These are phyloP conservation scores for Epinephelus awoara DNA, from an alignment of 2,797 vertebrate genomes.

Conservation along the genomic window DNA sequence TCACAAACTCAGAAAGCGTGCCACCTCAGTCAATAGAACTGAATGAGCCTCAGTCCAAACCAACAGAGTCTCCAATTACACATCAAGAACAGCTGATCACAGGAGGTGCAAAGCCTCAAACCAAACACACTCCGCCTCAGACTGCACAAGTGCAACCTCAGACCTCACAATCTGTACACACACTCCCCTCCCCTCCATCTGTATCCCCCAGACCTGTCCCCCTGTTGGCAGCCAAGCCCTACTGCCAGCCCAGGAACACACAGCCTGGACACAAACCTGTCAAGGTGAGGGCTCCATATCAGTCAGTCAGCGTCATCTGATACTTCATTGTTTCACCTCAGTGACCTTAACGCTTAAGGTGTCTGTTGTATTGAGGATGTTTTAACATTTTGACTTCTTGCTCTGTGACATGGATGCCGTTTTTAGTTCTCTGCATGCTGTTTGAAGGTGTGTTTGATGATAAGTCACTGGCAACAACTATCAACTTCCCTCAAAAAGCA, in stretches of 20 bases:
- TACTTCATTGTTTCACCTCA: constrained; percentile 4
- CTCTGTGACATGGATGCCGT: not conserved
- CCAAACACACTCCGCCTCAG: constrained; percentile 29
- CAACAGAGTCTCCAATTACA: constrained; percentile 17
- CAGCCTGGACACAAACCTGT: constrained; percentile 89
- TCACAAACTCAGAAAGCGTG: constrained; percentile 46
- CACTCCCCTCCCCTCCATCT: constrained; percentile 73
- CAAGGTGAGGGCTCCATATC: constrained; percentile 86
- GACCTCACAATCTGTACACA: constrained; percentile 70
- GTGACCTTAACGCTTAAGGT: not conserved
- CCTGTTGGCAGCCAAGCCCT: constrained; percentile 95
- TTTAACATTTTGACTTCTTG: not conserved
- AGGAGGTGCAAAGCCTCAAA: constrained; percentile 29
- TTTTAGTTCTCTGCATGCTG: constrained; percentile 1
- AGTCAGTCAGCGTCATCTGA: constrained; percentile 8
- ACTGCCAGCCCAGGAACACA: constrained; percentile 90
- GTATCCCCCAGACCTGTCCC: constrained; percentile 90
- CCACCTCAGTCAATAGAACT: constrained; percentile 42
- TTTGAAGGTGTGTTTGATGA: not conserved
- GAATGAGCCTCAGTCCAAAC: constrained; percentile 18
- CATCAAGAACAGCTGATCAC: constrained; percentile 11
- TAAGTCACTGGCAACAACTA: not conserved
- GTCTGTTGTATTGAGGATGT: constrained; percentile 22
- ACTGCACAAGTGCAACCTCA: constrained; percentile 54
- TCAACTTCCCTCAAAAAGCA: constrained; percentile 3